Evolutionary conservation across 2,113 vertebrate genomes (phyloP).

Genomic region (Lamprotornis superbus): DNA sequence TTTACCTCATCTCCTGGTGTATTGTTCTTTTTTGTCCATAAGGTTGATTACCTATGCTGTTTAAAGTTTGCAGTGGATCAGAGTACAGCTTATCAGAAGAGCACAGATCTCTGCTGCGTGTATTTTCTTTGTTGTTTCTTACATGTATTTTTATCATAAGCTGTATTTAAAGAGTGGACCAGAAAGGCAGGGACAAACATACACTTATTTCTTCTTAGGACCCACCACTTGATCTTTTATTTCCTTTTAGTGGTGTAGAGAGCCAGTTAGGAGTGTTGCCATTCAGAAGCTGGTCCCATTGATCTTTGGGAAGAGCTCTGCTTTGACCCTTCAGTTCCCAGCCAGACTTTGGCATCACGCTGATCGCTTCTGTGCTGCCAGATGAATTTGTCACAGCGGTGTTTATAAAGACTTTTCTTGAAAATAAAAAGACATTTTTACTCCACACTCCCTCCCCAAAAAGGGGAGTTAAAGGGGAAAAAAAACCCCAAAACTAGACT

Average conservation of each 20-base stretch:
- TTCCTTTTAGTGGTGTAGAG: constrained; percentile 11
- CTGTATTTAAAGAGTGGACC: background rate
- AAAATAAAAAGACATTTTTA: constrained; percentile 43
- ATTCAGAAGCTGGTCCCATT: constrained; percentile 47
- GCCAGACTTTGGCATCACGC: constrained; percentile 41
- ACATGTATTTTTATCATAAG: background rate
- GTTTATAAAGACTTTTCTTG: constrained; percentile 46
- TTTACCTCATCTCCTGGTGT: background rate
- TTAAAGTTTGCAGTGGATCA: background rate
- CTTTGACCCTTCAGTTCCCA: constrained; percentile 64
- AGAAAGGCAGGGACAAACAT: constrained; percentile 49
- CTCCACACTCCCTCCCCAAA: background rate
- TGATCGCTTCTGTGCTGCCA: constrained; percentile 49
- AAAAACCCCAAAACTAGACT: background rate
- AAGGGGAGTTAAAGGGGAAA: background rate
- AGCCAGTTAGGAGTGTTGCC: constrained; percentile 15
- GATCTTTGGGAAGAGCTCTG: constrained; percentile 36
- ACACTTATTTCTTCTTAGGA: constrained; percentile 25
- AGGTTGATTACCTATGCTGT: constrained; percentile 10
- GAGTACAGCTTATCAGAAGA: constrained; percentile 32
- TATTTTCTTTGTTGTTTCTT: background rate
- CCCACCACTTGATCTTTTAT: constrained; percentile 49
- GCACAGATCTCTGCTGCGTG: constrained; percentile 7
- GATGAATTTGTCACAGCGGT: constrained; percentile 67
- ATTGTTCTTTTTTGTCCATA: background rate